These are phyloP conservation scores for Drosophila tristis DNA, from an alignment of 1,140 invertebrate species.

Conservation along the genomic window DNA sequence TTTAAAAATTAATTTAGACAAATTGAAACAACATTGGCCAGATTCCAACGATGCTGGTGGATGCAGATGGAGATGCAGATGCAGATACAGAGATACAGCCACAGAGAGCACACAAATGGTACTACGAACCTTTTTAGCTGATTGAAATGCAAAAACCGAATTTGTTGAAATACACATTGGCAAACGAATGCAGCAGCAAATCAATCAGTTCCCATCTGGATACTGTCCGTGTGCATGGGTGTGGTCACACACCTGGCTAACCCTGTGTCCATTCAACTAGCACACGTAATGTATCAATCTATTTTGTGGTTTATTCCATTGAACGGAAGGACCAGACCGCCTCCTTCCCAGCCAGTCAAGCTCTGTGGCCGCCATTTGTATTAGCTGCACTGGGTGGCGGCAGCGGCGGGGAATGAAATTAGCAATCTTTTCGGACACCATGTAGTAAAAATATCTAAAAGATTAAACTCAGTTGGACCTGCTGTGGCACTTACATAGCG, in stretches of 20 bases:
- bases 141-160: slow-evolving; percentile 77
- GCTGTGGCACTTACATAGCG: no score
- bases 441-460: slow-evolving; percentile 33
- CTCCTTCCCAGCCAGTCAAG: not conserved
- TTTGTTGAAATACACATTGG: slow-evolving; percentile 72
- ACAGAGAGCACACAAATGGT: slow-evolving; percentile 4
- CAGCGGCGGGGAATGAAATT: slow-evolving; percentile 37
- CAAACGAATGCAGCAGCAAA: slow-evolving; percentile 60
- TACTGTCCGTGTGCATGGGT: slow-evolving; percentile 5
- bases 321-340: slow-evolving; percentile 19
- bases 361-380: slow-evolving; percentile 36
- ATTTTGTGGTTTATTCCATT: slow-evolving; percentile 65
- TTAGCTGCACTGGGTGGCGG: slow-evolving; percentile 14
- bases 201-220: slow-evolving; percentile 59
- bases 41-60: slow-evolving; percentile 17
- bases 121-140: slow-evolving; percentile 70
- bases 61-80: no score
- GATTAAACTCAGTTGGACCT: slow-evolving; percentile 28
- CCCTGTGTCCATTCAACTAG: slow-evolving; percentile 53
- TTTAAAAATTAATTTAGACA: slow-evolving; percentile 60
- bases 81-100: not conserved
- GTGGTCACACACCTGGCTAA: slow-evolving; percentile 24
- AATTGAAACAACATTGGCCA: slow-evolving; percentile 54
- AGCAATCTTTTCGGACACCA: slow-evolving; percentile 47
- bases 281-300: slow-evolving; percentile 77